Conservation (phyloP, 2,113 vertebrate species). For the Paradoxurus hermaphroditus region DNA sequence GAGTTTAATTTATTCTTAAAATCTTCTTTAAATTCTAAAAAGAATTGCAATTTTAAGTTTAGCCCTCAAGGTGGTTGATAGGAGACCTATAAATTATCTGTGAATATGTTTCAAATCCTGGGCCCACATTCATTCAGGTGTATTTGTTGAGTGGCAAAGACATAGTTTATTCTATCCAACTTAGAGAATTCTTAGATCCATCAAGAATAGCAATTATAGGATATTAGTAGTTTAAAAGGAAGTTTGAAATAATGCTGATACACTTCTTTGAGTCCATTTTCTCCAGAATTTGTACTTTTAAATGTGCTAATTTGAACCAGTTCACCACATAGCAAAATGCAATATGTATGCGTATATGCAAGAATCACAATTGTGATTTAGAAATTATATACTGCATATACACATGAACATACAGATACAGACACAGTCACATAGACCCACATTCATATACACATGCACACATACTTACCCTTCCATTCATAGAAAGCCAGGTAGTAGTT, state of each 20-base stretch:
- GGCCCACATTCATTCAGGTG: not conserved
- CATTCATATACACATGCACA: not conserved
- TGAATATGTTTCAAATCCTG: not conserved
- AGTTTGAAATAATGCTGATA: not conserved
- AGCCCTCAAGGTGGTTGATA: not conserved
- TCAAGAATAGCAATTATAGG: not conserved
- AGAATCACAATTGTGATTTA: not conserved
- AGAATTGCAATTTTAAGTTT: not conserved
- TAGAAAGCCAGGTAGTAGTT: not conserved
- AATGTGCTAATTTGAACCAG: not conserved
- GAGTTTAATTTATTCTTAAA: not conserved
- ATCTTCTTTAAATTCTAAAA: conserved; percentile 26
- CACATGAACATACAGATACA: not conserved
- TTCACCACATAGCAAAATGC: not conserved
- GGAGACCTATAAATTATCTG: not conserved
- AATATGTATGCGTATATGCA: not conserved
- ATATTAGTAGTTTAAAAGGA: conserved; percentile 25
- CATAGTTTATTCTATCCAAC: not conserved
- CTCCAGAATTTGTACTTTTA: not conserved
- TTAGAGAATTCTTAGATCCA: not conserved
- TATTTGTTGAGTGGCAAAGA: not conserved
- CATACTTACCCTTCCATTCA: not conserved
- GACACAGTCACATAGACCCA: not conserved
- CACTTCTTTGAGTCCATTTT: not conserved
- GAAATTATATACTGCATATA: not conserved